Base-by-base conservation (phyloP, 1,140 invertebrate species). In the Brachionus rubens region DNA sequence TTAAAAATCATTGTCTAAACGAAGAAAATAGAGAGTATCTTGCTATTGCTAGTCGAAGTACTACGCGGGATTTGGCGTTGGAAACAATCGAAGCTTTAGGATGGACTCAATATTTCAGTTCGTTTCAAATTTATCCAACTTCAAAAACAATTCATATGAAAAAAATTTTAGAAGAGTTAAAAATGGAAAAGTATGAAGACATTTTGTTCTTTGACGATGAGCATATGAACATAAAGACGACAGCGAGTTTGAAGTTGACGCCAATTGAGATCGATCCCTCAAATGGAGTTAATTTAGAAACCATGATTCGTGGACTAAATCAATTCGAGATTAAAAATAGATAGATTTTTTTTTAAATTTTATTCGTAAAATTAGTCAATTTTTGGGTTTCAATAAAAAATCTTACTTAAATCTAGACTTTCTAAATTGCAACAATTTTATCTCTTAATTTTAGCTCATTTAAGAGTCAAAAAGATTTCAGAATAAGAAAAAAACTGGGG, bases 101-200 rank as follows among this genome's bases (percentile, higher is more conserved):
- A 10, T 72, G 68, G 68, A 54, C 28, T 0, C 24, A 54, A 21
- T 72, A 72, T 72, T 72, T 72, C 28, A 48, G 50, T 14, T 72
- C 68, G n/a, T 40, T 72, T 72, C 68, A 72, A 72, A 72, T 72
- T 12, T 72, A 72, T 72, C 68, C 68, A 26, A 40, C n/a, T 19
- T 19, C 46, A 21, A 72, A 72, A 19, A 54, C 30, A 40, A 48
- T 19, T 50, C 68, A 72, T 19, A 50, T 72, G 68, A 50, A 24
- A 41, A 50, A 48, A 50, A 72, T 72, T 21, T 0, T 50, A 28
- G 46, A 48, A 48, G 68, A 72, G 19, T 21, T 72, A 10, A 40
- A 54, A 19, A 21, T 72, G 26, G 50, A 47, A 9, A 19, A 33
- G 3, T 50, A 50, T 33, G 68, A 72, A 12, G 28, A 50, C 9